Conservation (phyloP, 2,797 vertebrate genomes). For the Cheirogaleus major region DNA sequence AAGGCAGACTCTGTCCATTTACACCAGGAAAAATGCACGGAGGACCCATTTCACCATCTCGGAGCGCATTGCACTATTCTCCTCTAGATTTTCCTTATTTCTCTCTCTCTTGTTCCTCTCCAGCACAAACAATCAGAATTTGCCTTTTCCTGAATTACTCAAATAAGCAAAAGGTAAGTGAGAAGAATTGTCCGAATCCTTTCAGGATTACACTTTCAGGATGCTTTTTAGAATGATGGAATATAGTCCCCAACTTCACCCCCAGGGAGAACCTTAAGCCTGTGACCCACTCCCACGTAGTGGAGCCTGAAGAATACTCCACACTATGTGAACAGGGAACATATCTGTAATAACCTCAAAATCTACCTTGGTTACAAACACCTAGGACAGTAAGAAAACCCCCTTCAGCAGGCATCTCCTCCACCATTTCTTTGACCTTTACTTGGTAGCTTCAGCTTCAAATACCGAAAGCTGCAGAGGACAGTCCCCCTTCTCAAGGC, state of each 20-base stretch:
- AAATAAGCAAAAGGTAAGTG: slow-evolving; percentile 9
- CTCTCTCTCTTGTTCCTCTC: not conserved
- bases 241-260: fast-evolving
- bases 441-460: not conserved
- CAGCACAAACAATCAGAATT: not conserved
- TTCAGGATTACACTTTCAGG: too few species aligned
- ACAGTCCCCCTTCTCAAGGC: not conserved
- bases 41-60: not conserved
- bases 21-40: not conserved
- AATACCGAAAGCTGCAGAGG: not conserved
- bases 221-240: not conserved
- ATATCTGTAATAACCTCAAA: not conserved
- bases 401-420: not conserved
- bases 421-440: not conserved
- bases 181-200: not conserved
- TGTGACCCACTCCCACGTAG: not conserved
- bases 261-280: not conserved
- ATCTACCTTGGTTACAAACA: not conserved
- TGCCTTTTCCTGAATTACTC: slow-evolving; percentile 18
- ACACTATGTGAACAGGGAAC: not conserved
- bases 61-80: not conserved
- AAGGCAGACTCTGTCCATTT: not conserved
- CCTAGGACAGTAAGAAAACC: not conserved
- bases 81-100: not conserved
- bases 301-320: not conserved